Evolutionary conservation across 1,140 invertebrate genomes (phyloP).

Genomic region (Whitmania pigra): DNA sequence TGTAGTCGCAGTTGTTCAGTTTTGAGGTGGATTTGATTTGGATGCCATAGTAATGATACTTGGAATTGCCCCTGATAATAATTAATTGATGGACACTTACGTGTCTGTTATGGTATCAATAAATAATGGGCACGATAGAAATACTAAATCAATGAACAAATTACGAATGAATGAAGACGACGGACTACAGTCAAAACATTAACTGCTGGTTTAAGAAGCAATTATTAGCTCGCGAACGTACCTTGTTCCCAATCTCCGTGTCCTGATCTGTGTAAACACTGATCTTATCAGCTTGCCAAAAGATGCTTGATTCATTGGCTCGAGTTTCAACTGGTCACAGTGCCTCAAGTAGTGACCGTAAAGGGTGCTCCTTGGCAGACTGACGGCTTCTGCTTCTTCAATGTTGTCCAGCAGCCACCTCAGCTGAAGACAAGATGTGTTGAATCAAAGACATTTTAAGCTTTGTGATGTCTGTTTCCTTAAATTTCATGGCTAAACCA

Average conservation of each 20-base stretch:
- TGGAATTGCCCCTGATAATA: conserved; percentile 77
- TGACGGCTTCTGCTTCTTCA: conserved; percentile 92
- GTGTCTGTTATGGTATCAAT: no score
- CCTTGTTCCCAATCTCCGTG: conserved; percentile 83
- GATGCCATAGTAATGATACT: conserved; percentile 99
- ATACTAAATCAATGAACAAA: no score
- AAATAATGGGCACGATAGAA: no score
- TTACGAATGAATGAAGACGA: no score
- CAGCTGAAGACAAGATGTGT: conserved; percentile 51
- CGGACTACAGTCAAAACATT: no score
- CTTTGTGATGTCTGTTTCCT: no score
- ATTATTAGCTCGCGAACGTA: conserved; percentile 33
- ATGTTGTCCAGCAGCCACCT: conserved; percentile 97
- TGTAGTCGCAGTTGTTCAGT: conserved; percentile 48
- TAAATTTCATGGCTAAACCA: no score
- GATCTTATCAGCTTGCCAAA: conserved; percentile 97
- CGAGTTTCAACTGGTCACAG: conserved; percentile 81
- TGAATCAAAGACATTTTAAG: neutral
- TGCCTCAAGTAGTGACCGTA: conserved; percentile 93
- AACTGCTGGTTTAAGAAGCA: neutral
- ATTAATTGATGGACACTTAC: neutral
- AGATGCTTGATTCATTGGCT: conserved; percentile 95
- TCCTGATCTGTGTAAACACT: conserved; percentile 86
- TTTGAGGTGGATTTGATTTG: conserved; percentile 76
- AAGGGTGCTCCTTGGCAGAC: conserved; percentile 81